Conservation (phyloP, 2,113 vertebrate genomes). For the Okapia johnstoni region DNA sequence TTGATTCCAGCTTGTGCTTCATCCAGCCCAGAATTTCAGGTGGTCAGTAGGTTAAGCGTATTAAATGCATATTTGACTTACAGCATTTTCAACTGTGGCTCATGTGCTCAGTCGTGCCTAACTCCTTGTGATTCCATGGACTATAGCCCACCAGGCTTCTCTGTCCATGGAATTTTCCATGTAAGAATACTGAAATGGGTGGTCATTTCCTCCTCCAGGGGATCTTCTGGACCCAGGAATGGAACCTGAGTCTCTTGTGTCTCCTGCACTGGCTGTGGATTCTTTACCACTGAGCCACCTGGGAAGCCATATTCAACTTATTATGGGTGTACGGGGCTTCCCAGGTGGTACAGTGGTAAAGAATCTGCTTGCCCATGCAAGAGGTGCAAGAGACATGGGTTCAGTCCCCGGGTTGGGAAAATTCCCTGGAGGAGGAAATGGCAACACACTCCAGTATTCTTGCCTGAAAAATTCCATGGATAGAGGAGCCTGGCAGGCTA, state of each 20-base stretch:
- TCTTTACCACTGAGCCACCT: neutral
- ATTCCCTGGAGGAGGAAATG: neutral
- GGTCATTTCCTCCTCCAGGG: neutral
- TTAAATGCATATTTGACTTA: neutral
- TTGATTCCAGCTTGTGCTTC: neutral
- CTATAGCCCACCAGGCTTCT: neutral
- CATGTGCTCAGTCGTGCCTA: neutral
- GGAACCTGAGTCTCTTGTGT: neutral
- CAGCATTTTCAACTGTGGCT: neutral
- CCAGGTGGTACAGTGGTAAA: neutral
- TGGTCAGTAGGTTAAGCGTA: neutral
- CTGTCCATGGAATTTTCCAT: neutral
- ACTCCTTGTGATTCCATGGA: neutral
- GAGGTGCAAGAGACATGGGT: neutral
- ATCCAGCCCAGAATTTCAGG: rapidly evolving
- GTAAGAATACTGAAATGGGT: neutral
- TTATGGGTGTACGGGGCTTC: neutral
- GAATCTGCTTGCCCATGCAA: neutral
- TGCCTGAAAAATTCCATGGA: neutral
- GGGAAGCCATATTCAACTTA: neutral
- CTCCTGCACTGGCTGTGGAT: neutral
- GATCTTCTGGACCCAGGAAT: neutral
- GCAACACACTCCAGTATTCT: neutral
- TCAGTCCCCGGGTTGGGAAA: neutral
- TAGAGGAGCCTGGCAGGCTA: neutral